Evolutionary conservation across 2,797 vertebrate genomes (phyloP).

Genomic region (Spheniscus humboldti): DNA sequence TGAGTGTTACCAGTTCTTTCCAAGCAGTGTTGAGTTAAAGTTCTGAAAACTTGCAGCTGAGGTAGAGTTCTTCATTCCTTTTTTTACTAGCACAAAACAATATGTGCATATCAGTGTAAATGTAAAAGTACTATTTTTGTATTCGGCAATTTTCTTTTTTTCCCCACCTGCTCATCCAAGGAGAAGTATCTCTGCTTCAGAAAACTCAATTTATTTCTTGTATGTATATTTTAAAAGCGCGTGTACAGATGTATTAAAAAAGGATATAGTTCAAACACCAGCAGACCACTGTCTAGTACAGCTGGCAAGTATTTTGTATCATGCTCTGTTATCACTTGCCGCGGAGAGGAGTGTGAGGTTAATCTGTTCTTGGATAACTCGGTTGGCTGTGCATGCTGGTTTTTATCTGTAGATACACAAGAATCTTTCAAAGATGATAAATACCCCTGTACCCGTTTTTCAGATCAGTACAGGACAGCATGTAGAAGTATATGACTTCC

Average conservation of each 20-base stretch:
- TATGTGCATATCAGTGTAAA: not conserved
- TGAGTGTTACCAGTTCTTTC: not conserved
- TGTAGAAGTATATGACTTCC: not conserved
- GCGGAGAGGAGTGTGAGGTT: not conserved
- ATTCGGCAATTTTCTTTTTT: not conserved
- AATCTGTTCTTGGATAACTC: not conserved
- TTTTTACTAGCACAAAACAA: not conserved
- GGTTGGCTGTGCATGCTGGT: not conserved
- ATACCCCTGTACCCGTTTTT: not conserved
- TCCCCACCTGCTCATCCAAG: not conserved
- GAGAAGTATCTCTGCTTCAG: not conserved
- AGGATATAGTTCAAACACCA: not conserved
- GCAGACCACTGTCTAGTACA: not conserved
- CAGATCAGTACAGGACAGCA: not conserved
- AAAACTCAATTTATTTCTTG: not conserved
- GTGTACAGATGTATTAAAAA: not conserved
- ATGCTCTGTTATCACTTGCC: not conserved
- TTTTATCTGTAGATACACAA: not conserved
- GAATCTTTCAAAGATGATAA: not conserved
- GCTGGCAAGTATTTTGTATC: not conserved
- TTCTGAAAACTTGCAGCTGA: not conserved
- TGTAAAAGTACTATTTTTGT: not conserved
- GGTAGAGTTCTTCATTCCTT: not conserved
- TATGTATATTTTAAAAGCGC: rapidly evolving
- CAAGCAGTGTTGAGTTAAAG: not conserved